phyloP scores from a whole-genome alignment of 1,140 invertebrate genomes.

The Cotesia glomerata region DNA sequence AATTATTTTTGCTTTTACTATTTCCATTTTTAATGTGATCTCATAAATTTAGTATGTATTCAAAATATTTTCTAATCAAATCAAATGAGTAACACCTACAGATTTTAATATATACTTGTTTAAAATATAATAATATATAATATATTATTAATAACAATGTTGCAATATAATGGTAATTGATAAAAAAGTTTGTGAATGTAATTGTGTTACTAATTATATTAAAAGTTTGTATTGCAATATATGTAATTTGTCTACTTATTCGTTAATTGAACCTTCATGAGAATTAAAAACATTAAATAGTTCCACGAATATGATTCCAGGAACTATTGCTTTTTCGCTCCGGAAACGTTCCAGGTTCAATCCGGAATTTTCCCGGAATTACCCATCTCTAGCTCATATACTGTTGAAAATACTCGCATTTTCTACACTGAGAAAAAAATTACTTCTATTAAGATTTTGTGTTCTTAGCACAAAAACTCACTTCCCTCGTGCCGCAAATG shows the following conservation, averaged over 20 bases:
- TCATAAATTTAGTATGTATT: too few species aligned
- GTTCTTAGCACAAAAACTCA: too few species aligned
- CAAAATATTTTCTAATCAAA: too few species aligned
- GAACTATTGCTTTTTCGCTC: background rate
- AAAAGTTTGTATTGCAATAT: background rate
- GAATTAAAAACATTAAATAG: background rate
- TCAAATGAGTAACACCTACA: too few species aligned
- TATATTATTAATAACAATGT: background rate
- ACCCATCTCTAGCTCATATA: background rate
- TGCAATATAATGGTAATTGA: background rate
- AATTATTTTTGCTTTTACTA: too few species aligned
- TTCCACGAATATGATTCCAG: background rate
- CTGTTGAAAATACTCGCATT: too few species aligned
- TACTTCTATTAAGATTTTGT: too few species aligned
- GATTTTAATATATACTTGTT: too few species aligned
- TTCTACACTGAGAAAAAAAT: too few species aligned
- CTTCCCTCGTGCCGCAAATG: too few species aligned
- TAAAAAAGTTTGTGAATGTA: background rate
- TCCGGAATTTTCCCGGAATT: background rate
- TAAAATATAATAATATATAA: background rate
- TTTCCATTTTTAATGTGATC: too few species aligned
- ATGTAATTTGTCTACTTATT: background rate
- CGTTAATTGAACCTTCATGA: background rate
- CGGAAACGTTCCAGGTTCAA: constrained; percentile 1
- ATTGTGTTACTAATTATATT: background rate